Base-by-base conservation (phyloP, 2,888 invertebrate genomes). In the Pristionchus mayeri region DNA sequence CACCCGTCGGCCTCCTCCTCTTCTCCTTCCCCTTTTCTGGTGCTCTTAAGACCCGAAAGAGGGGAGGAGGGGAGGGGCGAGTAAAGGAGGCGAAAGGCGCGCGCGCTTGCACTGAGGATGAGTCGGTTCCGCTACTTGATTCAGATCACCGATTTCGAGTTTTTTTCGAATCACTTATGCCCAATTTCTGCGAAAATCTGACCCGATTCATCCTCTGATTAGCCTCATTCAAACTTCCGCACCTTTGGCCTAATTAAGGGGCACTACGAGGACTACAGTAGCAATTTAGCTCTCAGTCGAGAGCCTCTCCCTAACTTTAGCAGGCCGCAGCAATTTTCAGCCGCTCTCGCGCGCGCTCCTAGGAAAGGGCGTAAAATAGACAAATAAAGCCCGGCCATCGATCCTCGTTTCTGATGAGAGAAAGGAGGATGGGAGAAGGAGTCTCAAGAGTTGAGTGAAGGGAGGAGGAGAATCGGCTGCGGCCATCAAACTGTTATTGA, bases 331-430 rank as follows among this genome's bases (percentile, higher is more conserved):
- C 71, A 71, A 71, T 71, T 71, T 9, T 11, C 30, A n/a, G 24
- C 60, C 11, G 6, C 37, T 67, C 27, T 67, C 67, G 37, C 67
- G 21, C 7, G 21, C n/a, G n/a, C n/a, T 0, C 63, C 30, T 30
- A 63, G 30, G 63, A 67, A 67, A 67, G 71, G 71, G 71, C 71
- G 71, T 71, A 71, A 71, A 71, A 71, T 71, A 44, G 71, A 40
- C 71, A 71, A 71, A 71, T 71, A 71, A 71, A 71, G 71, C 24
- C 71, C 9, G 40, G 71, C 71, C 71, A 71, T 71, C 71, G 71
- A 71, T 71, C 71, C 71, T 71, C 71, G 71, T 71, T 71, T 71
- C 71, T 71, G 71, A 71, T 71, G 71, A 71, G 71, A 71, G 40
- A 21, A 71, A 71, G 71, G 40, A 71, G n/a, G 24, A 44, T 21